phyloP scores from a whole-genome alignment of 1,140 invertebrate genomes.

The Megalonaias nervosa region DNA sequence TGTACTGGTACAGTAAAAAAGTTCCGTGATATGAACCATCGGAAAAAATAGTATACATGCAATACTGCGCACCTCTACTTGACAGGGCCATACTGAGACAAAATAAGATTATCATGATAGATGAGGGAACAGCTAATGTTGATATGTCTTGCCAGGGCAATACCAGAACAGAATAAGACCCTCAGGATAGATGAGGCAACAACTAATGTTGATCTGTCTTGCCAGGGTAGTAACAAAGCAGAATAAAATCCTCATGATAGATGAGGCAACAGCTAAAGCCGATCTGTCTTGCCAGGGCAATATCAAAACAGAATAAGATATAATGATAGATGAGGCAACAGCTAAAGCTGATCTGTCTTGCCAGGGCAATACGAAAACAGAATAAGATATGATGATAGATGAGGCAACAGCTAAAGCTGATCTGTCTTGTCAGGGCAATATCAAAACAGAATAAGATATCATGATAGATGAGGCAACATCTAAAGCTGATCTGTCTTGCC shows the following conservation, averaged over 20 bases:
- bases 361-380: neutral
- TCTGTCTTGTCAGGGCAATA: no score
- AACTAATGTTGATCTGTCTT: conserved; percentile 84
- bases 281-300: conserved; percentile 73
- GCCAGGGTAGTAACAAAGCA: conserved; percentile 66
- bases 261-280: conserved; percentile 94
- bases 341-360: conserved; percentile 83
- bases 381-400: neutral
- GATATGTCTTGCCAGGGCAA: conserved; percentile 46
- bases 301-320: conserved; percentile 68
- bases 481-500: no score
- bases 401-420: neutral
- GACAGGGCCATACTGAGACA: no score
- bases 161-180: conserved; percentile 68
- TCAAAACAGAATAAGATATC: no score
- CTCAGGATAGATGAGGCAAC: conserved; percentile 91
- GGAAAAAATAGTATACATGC: no score
- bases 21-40: no score
- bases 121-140: conserved; percentile 92
- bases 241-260: conserved; percentile 77
- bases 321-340: conserved; percentile 90
- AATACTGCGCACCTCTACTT: no score
- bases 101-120: conserved; percentile 75
- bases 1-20: no score
- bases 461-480: no score